Percentiles rank a stretch among this genome's conserved stretches.
Evolutionary conservation across 2,113 vertebrate genomes (phyloP).

Genomic region (Chlamydotis undulata): DNA sequence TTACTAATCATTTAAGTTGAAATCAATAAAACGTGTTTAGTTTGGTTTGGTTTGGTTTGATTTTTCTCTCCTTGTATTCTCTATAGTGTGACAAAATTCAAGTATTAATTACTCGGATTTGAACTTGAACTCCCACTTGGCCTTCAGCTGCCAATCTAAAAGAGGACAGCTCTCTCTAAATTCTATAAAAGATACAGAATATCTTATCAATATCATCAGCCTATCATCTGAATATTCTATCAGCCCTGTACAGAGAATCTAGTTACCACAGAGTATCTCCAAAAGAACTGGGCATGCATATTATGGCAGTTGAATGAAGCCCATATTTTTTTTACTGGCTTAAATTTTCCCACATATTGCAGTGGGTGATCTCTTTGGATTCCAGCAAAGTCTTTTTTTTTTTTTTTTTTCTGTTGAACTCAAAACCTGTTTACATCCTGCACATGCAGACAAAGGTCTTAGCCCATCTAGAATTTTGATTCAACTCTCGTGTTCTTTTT

Average conservation of each 20-base stretch:
- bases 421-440: background rate
- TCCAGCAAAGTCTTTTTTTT: background rate
- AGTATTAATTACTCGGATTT: background rate
- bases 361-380: too few species aligned
- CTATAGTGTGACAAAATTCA: background rate
- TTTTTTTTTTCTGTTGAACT: background rate
- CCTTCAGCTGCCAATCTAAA: background rate
- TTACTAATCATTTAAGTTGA: background rate
- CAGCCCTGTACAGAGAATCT: background rate
- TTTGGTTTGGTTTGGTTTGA: background rate
- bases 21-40: background rate
- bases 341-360: background rate
- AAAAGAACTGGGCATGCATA: background rate
- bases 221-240: background rate
- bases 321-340: background rate
- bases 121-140: background rate
- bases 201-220: background rate
- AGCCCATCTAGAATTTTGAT: background rate
- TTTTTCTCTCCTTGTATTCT: background rate
- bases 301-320: background rate
- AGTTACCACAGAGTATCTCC: background rate
- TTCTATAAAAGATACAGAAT: background rate
- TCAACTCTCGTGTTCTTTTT: background rate
- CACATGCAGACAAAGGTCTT: background rate
- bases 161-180: background rate